phyloP scores from a whole-genome alignment of 1,140 invertebrate species.

The Melanaphis sacchari region DNA sequence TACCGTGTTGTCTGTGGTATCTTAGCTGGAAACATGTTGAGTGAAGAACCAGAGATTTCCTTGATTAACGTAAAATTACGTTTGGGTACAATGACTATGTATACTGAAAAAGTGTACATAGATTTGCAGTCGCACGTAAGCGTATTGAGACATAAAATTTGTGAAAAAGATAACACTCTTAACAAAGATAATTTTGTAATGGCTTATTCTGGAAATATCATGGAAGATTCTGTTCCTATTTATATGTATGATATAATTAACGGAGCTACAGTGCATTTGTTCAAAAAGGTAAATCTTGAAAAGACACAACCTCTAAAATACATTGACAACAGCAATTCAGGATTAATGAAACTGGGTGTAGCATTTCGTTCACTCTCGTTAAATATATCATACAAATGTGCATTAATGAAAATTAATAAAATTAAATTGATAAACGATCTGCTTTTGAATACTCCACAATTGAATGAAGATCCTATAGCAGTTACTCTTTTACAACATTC shows the following conservation, averaged over 20 bases:
- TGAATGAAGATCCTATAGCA: slow-evolving; percentile 67
- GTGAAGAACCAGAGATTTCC: background rate
- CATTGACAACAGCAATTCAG: background rate
- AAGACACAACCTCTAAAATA: background rate
- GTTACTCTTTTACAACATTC: slow-evolving; percentile 69
- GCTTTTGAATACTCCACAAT: slow-evolving; percentile 66
- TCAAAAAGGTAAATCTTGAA: background rate
- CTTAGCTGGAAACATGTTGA: slow-evolving; percentile 19
- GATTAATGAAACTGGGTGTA: background rate
- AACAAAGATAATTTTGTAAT: background rate
- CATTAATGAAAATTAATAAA: slow-evolving; percentile 65
- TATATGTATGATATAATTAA: background rate
- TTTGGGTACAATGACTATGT: background rate
- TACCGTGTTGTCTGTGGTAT: background rate
- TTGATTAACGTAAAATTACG: background rate
- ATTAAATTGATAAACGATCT: slow-evolving; percentile 69
- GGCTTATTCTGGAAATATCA: slow-evolving; percentile 5
- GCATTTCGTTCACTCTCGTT: slow-evolving; percentile 36
- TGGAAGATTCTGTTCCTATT: slow-evolving; percentile 29
- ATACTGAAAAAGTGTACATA: background rate
- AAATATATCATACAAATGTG: background rate
- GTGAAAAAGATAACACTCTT: background rate
- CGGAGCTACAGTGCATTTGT: slow-evolving; percentile 44
- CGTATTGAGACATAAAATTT: background rate
- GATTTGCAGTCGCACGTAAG: background rate